Evolutionary conservation across 2,888 invertebrate genomes (phyloP).

Genomic region (Hymenopus coronatus): DNA sequence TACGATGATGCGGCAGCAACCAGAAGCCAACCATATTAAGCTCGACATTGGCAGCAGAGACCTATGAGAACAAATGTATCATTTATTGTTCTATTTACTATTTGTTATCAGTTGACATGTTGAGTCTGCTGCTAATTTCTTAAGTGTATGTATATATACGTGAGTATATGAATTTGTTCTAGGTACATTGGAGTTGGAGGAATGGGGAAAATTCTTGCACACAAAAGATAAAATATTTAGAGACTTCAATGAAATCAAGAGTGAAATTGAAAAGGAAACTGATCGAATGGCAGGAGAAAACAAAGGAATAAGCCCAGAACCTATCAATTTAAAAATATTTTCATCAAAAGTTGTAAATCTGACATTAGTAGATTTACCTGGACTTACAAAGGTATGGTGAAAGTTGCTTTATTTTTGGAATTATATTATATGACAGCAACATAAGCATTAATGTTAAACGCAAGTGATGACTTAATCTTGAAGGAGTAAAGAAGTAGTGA

Average conservation of each 20-base stretch:
- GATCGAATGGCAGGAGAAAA: slow-evolving; percentile 91
- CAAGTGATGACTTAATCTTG: no score
- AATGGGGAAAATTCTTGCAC: slow-evolving; percentile 97
- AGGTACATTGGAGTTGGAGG: slow-evolving; percentile 82
- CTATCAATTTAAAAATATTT: slow-evolving; percentile 94
- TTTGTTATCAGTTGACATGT: no score
- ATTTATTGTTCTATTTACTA: no score
- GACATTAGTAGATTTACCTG: slow-evolving; percentile 96
- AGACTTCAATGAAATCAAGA: slow-evolving; percentile 86
- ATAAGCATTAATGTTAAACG: no score
- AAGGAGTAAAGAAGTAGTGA: no score
- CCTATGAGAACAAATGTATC: no score
- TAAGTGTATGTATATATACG: no score
- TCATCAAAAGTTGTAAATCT: slow-evolving; percentile 93
- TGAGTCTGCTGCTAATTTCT: no score
- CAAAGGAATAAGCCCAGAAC: slow-evolving; percentile 94
- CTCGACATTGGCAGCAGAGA: no score
- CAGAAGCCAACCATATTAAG: no score
- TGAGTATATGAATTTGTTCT: slow-evolving; percentile 39
- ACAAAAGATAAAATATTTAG: slow-evolving; percentile 82
- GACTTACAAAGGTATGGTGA: slow-evolving; percentile 81
- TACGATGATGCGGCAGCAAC: no score
- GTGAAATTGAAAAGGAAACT: slow-evolving; percentile 93
- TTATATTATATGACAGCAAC: no score
- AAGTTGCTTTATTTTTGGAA: not conserved